Evolutionary conservation across 2,888 invertebrate genomes (phyloP), one percentile per base, ranked within the genome.

Genomic region (Diloba caeruleocephala): DNA sequence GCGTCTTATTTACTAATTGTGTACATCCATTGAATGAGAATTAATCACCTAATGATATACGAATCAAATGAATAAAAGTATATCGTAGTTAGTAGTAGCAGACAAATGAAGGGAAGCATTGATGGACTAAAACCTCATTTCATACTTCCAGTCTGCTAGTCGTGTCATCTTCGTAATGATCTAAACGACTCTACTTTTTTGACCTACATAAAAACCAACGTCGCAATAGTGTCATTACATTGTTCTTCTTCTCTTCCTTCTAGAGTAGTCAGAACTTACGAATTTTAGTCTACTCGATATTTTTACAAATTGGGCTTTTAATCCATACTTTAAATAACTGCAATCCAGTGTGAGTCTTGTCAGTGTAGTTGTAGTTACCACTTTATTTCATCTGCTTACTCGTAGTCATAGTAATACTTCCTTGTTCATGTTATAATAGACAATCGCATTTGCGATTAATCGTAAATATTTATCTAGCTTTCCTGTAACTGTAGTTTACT

Each of bases 201-300:
- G 21, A 7, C 17, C 21, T 10, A 26, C n/a, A 12, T 28, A 19
- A 14, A 26, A 12, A 12, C 34, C 15, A 13, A 6, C 9, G n/a
- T 49, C 49, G 37, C 41, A 62, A 49, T 3, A 54, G 51, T 61
- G 46, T 61, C 50, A 59, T 52, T 55, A 36, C 53, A 25, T 53
- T 74, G 78, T 81, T 85, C 80, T 81, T 81, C 84, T 85, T 76
- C 82, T 86, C 83, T 86, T 79, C 46, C 46, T 74, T 72, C 61
- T 81, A 87, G 83, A 88, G 86, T 74, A 74, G 84, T 54, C 76
- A 73, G 84, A 87, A 87, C 82, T 62, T 66, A 58, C 58, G 60
- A 67, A 12, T 43, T 19, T 31, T 44, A 21, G 32, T 45, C 54
- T 65, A 53, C 58, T 65, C 49, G 23, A 46, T n/a, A n/a, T 19